Evolutionary conservation across 1,140 invertebrate species (phyloP).

Genomic region (Hormaphis cornu): DNA sequence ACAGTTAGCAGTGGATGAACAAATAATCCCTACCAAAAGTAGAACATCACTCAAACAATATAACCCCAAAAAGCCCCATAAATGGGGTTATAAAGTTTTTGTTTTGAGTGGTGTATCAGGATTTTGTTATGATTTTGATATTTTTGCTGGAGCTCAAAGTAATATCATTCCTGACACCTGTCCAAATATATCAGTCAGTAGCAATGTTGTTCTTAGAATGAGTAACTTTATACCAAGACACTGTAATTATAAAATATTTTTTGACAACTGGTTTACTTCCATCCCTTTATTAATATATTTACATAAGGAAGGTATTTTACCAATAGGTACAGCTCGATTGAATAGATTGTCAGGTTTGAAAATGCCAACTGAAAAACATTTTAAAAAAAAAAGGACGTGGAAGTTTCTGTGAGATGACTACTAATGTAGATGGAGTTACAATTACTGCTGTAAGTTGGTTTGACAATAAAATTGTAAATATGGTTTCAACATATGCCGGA

Average conservation of each 20-base stretch:
- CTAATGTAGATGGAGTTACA: neutral
- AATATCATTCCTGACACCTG: conserved; percentile 33
- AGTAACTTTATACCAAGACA: conserved; percentile 25
- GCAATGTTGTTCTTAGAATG: conserved; percentile 36
- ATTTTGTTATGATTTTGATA: conserved; percentile 39
- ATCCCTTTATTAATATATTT: conserved; percentile 36
- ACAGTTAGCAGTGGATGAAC: conserved; percentile 39
- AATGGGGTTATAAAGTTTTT: conserved; percentile 41
- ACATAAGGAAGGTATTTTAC: conserved; percentile 37
- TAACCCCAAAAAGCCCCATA: conserved; percentile 40
- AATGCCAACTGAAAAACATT: neutral
- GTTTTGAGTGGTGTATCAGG: conserved; percentile 36
- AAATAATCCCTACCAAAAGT: conserved; percentile 40
- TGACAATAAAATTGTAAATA: neutral
- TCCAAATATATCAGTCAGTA: conserved; percentile 37
- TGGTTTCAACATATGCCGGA: neutral
- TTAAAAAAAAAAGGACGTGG: neutral
- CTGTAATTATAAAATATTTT: conserved; percentile 38
- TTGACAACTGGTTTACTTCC: conserved; percentile 41
- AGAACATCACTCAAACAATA: conserved; percentile 40
- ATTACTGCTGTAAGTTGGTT: neutral
- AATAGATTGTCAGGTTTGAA: conserved; percentile 34
- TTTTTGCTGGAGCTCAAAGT: conserved; percentile 38
- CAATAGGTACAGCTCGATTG: conserved; percentile 36
- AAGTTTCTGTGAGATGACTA: neutral